A percentile compares a stretch with the other conserved stretches of the same genome.
Conservation (phyloP, 2,113 vertebrate genomes). For the Nycticryphes semicollaris region DNA sequence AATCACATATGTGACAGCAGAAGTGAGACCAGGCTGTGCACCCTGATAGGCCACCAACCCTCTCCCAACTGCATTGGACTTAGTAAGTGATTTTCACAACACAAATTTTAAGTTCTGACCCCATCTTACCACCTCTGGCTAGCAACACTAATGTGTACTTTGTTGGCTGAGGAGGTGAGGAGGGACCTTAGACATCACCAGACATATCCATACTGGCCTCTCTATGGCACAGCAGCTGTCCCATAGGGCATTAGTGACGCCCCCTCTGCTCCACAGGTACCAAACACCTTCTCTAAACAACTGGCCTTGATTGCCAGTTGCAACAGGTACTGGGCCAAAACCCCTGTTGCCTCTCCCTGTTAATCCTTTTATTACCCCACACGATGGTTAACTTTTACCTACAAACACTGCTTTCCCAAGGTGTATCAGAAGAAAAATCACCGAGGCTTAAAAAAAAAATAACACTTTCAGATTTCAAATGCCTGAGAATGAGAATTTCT, state of each 20-base stretch:
- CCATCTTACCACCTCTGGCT: too few species aligned
- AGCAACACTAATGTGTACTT: rapidly evolving
- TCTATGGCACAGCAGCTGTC: not conserved
- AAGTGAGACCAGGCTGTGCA: not conserved
- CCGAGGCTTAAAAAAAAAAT: not conserved
- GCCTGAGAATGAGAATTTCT: not conserved
- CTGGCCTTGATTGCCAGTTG: rapidly evolving
- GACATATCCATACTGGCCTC: rapidly evolving
- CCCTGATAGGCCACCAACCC: not conserved
- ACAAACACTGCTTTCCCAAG: not conserved
- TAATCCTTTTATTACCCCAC: not conserved
- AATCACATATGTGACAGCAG: rapidly evolving
- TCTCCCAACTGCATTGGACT: rapidly evolving
- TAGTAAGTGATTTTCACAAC: rapidly evolving
- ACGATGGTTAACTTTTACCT: not conserved
- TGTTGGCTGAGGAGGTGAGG: not conserved
- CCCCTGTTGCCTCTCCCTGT: not conserved
- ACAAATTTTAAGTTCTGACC: rapidly evolving
- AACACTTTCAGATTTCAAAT: not conserved
- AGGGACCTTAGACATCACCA: not conserved
- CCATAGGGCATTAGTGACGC: rapidly evolving
- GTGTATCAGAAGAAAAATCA: not conserved
- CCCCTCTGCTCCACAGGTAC: not conserved
- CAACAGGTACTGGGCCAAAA: too few species aligned
- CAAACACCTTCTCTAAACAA: not conserved